Conservation (phyloP, 2,888 invertebrate species). For the Andrena minutula region DNA sequence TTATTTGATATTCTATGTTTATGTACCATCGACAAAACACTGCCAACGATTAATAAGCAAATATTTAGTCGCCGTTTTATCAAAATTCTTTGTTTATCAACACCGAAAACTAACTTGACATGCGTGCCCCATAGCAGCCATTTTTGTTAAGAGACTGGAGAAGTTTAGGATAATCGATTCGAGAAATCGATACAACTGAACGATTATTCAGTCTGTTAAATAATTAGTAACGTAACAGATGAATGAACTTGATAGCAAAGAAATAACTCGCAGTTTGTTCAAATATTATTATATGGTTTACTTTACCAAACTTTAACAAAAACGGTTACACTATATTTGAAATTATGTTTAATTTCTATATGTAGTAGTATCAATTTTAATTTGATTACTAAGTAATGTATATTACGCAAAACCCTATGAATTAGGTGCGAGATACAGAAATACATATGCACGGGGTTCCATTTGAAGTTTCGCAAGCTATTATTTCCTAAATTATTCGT, state of each 20-base stretch:
- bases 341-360: too few species aligned
- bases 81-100: conserved; percentile 67
- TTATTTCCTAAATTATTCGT: too few species aligned
- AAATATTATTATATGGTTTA: neutral
- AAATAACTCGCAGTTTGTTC: neutral
- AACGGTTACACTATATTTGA: too few species aligned
- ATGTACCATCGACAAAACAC: conserved; percentile 14
- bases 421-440: too few species aligned
- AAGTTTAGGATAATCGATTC: conserved; percentile 57
- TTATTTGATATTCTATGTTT: conserved; percentile 10
- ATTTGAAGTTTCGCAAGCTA: too few species aligned
- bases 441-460: too few species aligned
- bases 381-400: too few species aligned
- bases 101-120: conserved; percentile 54
- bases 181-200: conserved; percentile 55
- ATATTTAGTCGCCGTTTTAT: conserved; percentile 31
- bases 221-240: conserved; percentile 38
- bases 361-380: too few species aligned
- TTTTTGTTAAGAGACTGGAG: conserved; percentile 45
- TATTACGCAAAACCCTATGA: too few species aligned
- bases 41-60: conserved; percentile 14
- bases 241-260: conserved; percentile 26
- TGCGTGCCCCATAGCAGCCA: conserved; percentile 57
- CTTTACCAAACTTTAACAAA: neutral
- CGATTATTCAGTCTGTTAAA: conserved; percentile 47